Evolutionary conservation across 2,797 vertebrate genomes (phyloP).

Genomic region (Melopsittacus undulatus): DNA sequence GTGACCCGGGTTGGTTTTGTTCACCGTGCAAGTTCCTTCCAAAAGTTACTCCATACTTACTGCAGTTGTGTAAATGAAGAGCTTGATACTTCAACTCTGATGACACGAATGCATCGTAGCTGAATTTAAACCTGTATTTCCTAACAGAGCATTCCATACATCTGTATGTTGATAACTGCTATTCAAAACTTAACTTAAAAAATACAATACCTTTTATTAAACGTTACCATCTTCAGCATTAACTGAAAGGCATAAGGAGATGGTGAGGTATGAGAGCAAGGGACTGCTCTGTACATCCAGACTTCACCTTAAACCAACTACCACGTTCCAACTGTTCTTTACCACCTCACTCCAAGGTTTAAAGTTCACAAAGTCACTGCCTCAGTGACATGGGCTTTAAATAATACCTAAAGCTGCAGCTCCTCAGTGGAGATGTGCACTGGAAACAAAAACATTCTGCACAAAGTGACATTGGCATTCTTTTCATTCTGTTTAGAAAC

Average conservation of each 20-base stretch:
- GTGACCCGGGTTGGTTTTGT: neutral
- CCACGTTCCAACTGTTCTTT: neutral
- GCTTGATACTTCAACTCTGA: neutral
- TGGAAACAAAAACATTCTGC: conserved; percentile 14
- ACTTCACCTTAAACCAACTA: neutral
- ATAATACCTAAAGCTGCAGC: conserved; percentile 7
- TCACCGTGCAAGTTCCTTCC: neutral
- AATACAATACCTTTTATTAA: neutral
- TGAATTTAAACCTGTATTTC: conserved; percentile 39
- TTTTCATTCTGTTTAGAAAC: neutral
- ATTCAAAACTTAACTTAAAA: neutral
- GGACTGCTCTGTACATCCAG: neutral
- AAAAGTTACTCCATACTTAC: neutral
- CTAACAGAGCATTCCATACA: conserved; percentile 12
- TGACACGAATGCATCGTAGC: neutral
- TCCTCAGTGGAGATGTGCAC: neutral
- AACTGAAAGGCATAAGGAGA: conserved; percentile 6
- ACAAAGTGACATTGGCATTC: neutral
- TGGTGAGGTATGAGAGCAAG: conserved; percentile 6
- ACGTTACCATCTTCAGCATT: neutral
- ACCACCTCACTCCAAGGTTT: neutral
- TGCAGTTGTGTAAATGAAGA: neutral
- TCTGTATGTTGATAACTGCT: neutral
- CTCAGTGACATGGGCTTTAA: neutral
- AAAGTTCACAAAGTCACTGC: conserved; percentile 15